A percentile compares a stretch with the other conserved stretches of the same genome.
Conservation (phyloP, 2,113 vertebrate species). For the Urocolius indicus region DNA sequence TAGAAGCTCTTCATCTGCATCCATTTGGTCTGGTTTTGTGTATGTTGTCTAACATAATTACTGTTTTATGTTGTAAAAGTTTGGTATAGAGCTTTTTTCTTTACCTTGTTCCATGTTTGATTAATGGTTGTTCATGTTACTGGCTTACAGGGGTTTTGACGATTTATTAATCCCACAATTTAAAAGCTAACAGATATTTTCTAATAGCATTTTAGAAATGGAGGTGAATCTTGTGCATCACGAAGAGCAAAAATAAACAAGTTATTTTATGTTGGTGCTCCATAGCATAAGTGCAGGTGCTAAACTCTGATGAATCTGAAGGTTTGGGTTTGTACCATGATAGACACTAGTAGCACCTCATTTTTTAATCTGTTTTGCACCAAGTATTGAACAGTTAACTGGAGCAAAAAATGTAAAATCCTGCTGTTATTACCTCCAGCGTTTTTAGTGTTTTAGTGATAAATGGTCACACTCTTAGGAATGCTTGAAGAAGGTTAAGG, state of each 20-base stretch:
- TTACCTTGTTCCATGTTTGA: neutral
- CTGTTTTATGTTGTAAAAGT: neutral
- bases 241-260: neutral
- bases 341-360: neutral
- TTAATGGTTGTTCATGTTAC: neutral
- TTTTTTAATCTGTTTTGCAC: neutral
- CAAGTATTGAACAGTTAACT: neutral
- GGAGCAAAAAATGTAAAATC: neutral
- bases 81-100: neutral
- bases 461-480: neutral
- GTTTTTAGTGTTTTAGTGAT: neutral
- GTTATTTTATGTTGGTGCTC: neutral
- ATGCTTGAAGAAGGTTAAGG: neutral
- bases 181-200: neutral
- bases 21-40: neutral
- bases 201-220: neutral
- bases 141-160: neutral
- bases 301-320: neutral
- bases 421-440: neutral
- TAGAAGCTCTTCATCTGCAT: neutral
- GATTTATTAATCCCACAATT: neutral
- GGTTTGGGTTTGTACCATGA: neutral
- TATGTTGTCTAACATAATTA: neutral
- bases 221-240: neutral
- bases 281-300: neutral